Evolutionary conservation across 2,113 vertebrate genomes (phyloP).

Genomic region (Uria lomvia): DNA sequence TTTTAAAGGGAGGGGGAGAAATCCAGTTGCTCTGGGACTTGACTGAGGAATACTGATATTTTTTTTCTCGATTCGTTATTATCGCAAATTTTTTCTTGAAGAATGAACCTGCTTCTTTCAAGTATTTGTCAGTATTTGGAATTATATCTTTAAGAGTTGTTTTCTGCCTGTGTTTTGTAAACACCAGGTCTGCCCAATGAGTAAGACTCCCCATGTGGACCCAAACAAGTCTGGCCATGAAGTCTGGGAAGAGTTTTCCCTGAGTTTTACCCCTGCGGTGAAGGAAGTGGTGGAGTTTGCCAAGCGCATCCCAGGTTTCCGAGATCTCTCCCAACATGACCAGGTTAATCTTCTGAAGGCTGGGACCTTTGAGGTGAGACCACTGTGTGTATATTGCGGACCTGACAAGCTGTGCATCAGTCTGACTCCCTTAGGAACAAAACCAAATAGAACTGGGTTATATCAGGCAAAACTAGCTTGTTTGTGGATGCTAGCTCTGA

Average conservation of each 20-base stretch:
- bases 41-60: not conserved
- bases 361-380: constrained; percentile 94
- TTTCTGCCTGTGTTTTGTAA: constrained; percentile 29
- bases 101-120: not conserved
- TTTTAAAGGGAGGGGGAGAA: not conserved
- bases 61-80: not conserved
- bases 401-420: not conserved
- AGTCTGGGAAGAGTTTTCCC: constrained; percentile 97
- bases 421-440: not conserved
- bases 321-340: constrained; percentile 91
- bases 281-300: constrained; percentile 97
- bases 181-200: constrained; percentile 92
- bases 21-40: not conserved
- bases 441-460: not conserved
- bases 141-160: not conserved
- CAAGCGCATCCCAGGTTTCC: constrained; percentile 93
- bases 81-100: not conserved
- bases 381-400: not conserved
- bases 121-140: not conserved
- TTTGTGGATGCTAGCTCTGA: not conserved
- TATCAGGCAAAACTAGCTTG: not conserved
- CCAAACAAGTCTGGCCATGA: constrained; percentile 90
- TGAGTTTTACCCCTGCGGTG: constrained; percentile 96
- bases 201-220: constrained; percentile 88
- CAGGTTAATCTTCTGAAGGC: constrained; percentile 96